Conservation (phyloP, 2,797 vertebrate species). For the Agapornis canus region DNA sequence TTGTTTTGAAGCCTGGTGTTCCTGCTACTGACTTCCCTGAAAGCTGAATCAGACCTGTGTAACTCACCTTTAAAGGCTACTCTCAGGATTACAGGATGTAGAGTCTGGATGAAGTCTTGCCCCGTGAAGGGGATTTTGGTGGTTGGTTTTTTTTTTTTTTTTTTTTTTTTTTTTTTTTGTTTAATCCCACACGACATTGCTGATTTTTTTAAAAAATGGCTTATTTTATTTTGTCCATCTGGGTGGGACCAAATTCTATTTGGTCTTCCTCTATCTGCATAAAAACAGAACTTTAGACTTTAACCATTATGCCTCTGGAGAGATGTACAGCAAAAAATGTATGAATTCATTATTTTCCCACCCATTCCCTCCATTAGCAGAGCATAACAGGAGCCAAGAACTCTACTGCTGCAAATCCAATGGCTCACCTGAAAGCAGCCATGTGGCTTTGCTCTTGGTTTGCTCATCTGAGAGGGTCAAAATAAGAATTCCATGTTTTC, state of each 20-base stretch:
- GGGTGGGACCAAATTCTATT: background rate
- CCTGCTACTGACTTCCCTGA: background rate
- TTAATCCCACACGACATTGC: fast-evolving
- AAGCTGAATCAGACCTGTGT: background rate
- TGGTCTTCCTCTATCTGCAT: background rate
- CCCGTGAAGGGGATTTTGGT: fast-evolving
- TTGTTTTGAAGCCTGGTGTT: background rate
- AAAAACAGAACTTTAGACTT: background rate
- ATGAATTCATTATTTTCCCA: background rate
- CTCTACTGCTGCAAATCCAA: background rate
- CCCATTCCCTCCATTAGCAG: background rate
- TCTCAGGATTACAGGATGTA: background rate
- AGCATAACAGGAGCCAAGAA: background rate
- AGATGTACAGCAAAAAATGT: background rate
- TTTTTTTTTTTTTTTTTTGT: background rate
- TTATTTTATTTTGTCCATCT: background rate
- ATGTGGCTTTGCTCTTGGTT: background rate
- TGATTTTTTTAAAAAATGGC: background rate
- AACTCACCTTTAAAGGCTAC: background rate
- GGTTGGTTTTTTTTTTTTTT: background rate
- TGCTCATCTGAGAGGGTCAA: background rate
- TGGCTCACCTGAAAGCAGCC: background rate
- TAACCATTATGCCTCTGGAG: background rate
- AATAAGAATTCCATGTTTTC: background rate
- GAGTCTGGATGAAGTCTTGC: background rate